Percentiles rank a stretch among this genome's conserved stretches.
Conservation (phyloP, 2,888 invertebrate species). For the Crocallis elinguaria region DNA sequence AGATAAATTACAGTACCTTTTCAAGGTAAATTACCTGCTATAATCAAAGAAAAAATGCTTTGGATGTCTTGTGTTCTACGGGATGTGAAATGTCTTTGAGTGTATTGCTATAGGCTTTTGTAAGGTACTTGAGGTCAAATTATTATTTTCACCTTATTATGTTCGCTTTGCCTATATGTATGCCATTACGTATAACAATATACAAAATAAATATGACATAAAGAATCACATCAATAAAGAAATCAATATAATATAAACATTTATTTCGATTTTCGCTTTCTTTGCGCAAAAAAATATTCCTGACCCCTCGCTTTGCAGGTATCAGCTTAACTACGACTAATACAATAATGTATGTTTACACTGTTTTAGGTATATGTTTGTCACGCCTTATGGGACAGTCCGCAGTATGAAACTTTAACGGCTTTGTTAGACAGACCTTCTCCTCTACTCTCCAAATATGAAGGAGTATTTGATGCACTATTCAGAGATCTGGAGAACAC, state of each 20-base stretch:
- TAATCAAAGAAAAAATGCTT: constrained; percentile 40
- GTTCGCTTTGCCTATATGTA: too few species aligned
- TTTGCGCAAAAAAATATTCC: too few species aligned
- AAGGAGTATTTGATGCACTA: constrained; percentile 82
- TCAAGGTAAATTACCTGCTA: constrained; percentile 33
- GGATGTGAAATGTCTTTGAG: constrained; percentile 41
- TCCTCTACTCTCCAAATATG: constrained; percentile 78
- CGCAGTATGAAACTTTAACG: constrained; percentile 86
- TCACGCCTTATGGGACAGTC: constrained; percentile 88
- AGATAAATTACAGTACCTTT: constrained; percentile 18
- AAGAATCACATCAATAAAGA: too few species aligned
- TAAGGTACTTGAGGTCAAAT: constrained; percentile 28
- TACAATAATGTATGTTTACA: too few species aligned
- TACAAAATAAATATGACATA: too few species aligned
- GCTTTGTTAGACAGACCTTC: constrained; percentile 88
- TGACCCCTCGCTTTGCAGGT: too few species aligned
- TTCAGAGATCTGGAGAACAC: constrained; percentile 82
- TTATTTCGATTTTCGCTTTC: too few species aligned
- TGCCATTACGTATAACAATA: too few species aligned
- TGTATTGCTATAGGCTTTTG: constrained; percentile 45
- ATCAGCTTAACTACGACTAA: too few species aligned
- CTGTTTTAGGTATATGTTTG: constrained; percentile 86
- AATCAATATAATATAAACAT: too few species aligned
- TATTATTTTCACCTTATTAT: background rate
- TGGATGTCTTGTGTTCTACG: constrained; percentile 40